Percentiles rank a stretch among this genome's conserved stretches.
Evolutionary conservation across 2,888 invertebrate genomes (phyloP).

Genomic region (Phragmatobia fuliginosa): DNA sequence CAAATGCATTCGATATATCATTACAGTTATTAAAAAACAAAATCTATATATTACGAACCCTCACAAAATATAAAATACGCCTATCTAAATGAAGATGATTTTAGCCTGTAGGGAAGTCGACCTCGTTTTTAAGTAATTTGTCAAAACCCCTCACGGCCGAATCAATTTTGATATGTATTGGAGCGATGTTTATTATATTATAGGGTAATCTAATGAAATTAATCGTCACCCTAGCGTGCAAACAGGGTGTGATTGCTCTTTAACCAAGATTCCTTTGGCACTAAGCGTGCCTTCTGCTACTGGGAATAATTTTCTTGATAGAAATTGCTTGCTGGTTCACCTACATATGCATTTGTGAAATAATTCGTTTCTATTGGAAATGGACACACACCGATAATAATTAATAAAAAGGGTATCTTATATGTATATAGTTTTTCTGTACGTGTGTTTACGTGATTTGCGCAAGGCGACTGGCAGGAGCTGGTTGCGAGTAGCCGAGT

Average conservation of each 20-base stretch:
- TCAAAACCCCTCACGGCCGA: slow-evolving; percentile 9
- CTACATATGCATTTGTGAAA: not conserved
- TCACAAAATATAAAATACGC: not conserved
- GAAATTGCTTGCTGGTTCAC: not conserved
- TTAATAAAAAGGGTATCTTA: too few relatives aligned
- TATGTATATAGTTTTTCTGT: too few relatives aligned
- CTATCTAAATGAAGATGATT: not conserved
- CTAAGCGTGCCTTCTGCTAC: slow-evolving; percentile 20
- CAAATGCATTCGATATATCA: too few relatives aligned
- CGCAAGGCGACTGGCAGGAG: too few relatives aligned
- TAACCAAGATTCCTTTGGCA: not conserved
- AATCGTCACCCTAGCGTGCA: not conserved
- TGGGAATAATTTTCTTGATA: not conserved
- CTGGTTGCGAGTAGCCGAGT: too few relatives aligned
- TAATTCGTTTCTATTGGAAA: not conserved
- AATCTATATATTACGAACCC: not conserved
- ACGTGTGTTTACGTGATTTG: too few relatives aligned
- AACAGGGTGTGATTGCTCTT: not conserved
- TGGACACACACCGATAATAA: too few relatives aligned
- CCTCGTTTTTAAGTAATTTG: not conserved
- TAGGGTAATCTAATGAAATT: slow-evolving; percentile 7
- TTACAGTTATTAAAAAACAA: too few relatives aligned
- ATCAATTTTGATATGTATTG: slow-evolving; percentile 21
- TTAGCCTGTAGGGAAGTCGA: not conserved
- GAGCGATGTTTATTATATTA: slow-evolving; percentile 9